Evolutionary conservation across 2,113 vertebrate genomes (phyloP).

Genomic region (Procapra przewalskii): DNA sequence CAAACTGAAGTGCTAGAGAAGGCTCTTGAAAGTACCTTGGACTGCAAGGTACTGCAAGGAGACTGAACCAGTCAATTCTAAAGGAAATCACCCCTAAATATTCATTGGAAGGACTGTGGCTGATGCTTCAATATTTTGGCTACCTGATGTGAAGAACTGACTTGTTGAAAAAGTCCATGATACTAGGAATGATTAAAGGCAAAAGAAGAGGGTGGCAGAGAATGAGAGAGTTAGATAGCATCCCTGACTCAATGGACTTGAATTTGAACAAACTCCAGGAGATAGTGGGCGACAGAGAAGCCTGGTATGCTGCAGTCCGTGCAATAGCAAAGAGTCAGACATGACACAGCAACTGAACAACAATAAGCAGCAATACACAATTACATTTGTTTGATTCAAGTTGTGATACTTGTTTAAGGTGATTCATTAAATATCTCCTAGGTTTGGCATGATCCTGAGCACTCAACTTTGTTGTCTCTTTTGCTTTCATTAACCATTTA

Average conservation of each 20-base stretch:
- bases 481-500: background rate
- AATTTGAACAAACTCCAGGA: background rate
- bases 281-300: rapidly evolving
- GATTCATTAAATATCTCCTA: background rate
- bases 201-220: background rate
- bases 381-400: background rate
- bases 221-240: background rate
- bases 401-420: background rate
- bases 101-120: background rate
- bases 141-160: background rate
- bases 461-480: background rate
- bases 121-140: background rate
- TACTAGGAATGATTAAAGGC: background rate
- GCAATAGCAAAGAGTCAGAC: background rate
- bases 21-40: background rate
- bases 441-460: background rate
- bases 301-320: background rate
- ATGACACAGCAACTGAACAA: background rate
- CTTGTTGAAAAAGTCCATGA: background rate
- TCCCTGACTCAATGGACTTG: background rate
- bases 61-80: background rate
- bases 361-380: background rate
- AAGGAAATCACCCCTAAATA: background rate
- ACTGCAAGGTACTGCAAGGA: background rate
- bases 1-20: background rate